Evolutionary conservation across 2,113 vertebrate species (phyloP), one percentile per base, ranked within the genome.

Genomic region (Gambusia holbrooki): DNA sequence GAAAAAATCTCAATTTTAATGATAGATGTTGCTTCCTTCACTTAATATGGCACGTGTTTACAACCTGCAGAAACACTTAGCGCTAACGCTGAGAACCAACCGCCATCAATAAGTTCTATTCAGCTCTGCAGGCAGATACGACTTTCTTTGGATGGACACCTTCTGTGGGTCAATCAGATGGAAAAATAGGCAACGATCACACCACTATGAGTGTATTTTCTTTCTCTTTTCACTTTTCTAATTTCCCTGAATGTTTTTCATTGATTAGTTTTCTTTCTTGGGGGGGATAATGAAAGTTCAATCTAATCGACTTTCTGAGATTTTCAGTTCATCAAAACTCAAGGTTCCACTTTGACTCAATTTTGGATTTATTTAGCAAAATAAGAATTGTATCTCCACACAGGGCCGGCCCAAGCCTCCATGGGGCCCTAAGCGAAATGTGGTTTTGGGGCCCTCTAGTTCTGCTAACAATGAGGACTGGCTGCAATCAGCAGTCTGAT

Each of bases 281-380:
- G 22, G 12, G 69, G 69, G 42, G 13, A 15, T 73, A 13, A 67
- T 77, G 61, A 63, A 60, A 73, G 25, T 54, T 78, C 25, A 62
- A 28, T 61, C 11, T 67, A n/a, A 27, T 51, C 22, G 2, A 19
- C 64, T 37, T 9, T n/a, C 32, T 10, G 22, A 64, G 30, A 64
- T 71, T 72, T 69, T 64, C 28, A 67, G 1, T 58, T 51, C 27
- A 11, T 13, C 25, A 37, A 68, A 73, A 54, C 33, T 60, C 11
- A 33, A 80, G 40, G 19, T 37, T 33, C 11, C 29, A 54, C 63
- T 8, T 74, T 28, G 70, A 71, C 35, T 64, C 58, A 42, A 29
- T 19, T 58, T 58, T 65, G 28, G 28, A 78, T 73, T 72, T 62
- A 66, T 77, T 58, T 1, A 30, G 29, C 19, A 51, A 66, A 68